phyloP scores from a whole-genome alignment of 2,888 invertebrate species.

The Leptogaster cylindrica region DNA sequence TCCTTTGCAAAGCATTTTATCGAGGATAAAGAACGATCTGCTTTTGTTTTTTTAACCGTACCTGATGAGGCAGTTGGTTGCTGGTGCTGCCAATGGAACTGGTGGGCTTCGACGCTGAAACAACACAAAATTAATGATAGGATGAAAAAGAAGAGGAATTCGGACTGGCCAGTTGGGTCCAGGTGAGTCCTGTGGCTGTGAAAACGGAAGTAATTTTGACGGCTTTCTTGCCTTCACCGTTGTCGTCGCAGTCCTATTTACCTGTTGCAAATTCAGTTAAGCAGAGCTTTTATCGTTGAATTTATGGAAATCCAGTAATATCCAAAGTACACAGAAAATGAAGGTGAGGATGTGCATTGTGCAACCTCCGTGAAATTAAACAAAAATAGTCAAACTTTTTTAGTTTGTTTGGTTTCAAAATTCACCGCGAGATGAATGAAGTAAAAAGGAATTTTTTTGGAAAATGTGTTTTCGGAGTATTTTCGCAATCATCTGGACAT shows the following conservation, averaged over 20 bases:
- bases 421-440: too few relatives aligned
- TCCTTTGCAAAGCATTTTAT: neutral
- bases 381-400: constrained; percentile 24
- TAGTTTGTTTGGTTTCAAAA: constrained; percentile 13
- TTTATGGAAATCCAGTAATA: constrained; percentile 34
- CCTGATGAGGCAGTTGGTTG: neutral
- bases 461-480: too few relatives aligned
- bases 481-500: too few relatives aligned
- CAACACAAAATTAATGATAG: neutral
- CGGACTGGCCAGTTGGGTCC: constrained; percentile 8
- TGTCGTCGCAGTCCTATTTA: too few relatives aligned
- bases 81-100: constrained; percentile 14
- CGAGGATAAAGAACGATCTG: neutral
- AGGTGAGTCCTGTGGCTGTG: neutral
- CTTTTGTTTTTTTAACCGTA: neutral
- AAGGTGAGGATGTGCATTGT: neutral
- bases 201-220: constrained; percentile 18
- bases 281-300: constrained; percentile 11
- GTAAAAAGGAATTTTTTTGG: too few relatives aligned
- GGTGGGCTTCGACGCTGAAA: constrained; percentile 24
- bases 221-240: constrained; percentile 20
- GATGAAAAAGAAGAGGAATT: constrained; percentile 35
- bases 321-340: constrained; percentile 10
- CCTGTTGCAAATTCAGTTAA: constrained; percentile 8
- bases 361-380: constrained; percentile 19